Conservation (phyloP, 92 coral and sea anemone genomes). For the Meandrina meandrites region DNA sequence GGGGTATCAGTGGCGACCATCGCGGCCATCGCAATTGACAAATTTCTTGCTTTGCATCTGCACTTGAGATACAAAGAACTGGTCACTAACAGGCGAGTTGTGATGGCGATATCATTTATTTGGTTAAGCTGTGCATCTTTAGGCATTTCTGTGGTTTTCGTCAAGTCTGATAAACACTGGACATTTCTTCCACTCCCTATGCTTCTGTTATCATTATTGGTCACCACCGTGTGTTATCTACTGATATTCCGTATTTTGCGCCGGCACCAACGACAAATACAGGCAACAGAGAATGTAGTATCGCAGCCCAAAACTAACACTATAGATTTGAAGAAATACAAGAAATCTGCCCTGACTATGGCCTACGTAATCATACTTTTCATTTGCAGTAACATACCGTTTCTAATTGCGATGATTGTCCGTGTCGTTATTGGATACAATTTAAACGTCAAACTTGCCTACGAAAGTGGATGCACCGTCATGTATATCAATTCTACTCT, state of each 20-base stretch:
- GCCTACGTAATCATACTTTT: neutral
- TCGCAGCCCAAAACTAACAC: neutral
- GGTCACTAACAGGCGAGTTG: neutral
- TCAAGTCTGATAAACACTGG: neutral
- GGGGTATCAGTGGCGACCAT: neutral
- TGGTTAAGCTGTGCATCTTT: neutral
- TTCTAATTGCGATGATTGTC: conserved; percentile 3
- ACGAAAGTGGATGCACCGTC: neutral
- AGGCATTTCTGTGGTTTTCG: neutral
- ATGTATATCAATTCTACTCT: conserved; percentile 6
- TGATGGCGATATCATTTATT: neutral
- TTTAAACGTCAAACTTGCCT: neutral
- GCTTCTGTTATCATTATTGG: neutral
- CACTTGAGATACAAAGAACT: conserved; percentile 18
- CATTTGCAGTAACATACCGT: neutral
- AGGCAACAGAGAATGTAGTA: neutral
- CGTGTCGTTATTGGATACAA: conserved; percentile 6
- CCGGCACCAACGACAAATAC: neutral
- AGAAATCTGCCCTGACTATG: neutral
- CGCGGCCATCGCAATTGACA: conserved; percentile 27
- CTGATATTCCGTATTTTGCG: neutral
- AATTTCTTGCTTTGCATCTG: conserved; percentile 23
- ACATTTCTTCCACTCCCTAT: neutral
- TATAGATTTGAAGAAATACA: neutral
- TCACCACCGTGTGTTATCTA: neutral